Conservation (phyloP, 1,140 invertebrate species). For the Micrasema minimum region DNA sequence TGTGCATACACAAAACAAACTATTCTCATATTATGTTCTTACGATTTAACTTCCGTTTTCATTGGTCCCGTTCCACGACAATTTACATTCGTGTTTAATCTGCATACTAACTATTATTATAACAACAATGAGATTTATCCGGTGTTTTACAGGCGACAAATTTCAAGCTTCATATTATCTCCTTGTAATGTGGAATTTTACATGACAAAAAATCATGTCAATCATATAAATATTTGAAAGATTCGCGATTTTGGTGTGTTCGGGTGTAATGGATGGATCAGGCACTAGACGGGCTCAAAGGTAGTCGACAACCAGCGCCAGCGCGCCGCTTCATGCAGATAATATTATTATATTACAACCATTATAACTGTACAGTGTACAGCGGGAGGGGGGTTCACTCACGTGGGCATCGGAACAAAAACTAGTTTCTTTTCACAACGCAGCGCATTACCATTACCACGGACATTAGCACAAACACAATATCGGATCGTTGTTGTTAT, state of each 20-base stretch:
- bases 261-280: too few relatives aligned
- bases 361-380: conserved; percentile 32
- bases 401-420: conserved; percentile 40
- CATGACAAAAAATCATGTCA: too few relatives aligned
- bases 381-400: conserved; percentile 12
- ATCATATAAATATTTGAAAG: too few relatives aligned
- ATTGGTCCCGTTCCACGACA: background rate
- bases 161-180: too few relatives aligned
- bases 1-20: conserved; percentile 29
- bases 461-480: background rate
- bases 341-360: too few relatives aligned
- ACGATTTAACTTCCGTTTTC: conserved; percentile 22
- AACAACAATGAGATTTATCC: too few relatives aligned
- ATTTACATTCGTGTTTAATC: too few relatives aligned
- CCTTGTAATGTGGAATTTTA: too few relatives aligned
- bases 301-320: conserved; percentile 6
- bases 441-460: conserved; percentile 15
- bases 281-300: background rate
- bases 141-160: too few relatives aligned
- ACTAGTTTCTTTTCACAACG: conserved; percentile 32
- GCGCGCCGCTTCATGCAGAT: background rate
- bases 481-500: too few relatives aligned
- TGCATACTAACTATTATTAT: too few relatives aligned
- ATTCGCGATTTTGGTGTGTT: too few relatives aligned
- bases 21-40: conserved; percentile 5